Evolutionary conservation across 2,113 vertebrate species (phyloP).

Genomic region (Amazona guildingii): DNA sequence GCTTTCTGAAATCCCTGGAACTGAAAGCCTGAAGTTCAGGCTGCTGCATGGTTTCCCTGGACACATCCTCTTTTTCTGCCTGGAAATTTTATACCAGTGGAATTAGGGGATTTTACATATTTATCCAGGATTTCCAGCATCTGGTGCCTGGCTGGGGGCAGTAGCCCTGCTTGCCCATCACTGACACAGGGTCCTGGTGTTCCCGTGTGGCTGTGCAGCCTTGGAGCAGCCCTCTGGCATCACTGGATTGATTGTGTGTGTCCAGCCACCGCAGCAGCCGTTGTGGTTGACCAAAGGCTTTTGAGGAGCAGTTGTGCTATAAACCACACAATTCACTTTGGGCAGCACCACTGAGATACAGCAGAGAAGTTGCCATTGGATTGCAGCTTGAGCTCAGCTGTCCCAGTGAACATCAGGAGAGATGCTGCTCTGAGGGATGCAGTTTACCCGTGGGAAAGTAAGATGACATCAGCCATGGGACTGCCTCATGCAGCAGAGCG

Average conservation of each 20-base stretch:
- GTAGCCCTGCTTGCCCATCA: not conserved
- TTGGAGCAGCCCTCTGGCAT: accelerated
- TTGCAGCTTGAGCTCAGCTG: not conserved
- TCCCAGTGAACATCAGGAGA: not conserved
- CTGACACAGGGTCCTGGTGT: accelerated
- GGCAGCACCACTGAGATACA: not conserved
- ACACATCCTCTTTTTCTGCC: not conserved
- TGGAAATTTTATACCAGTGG: constrained; percentile 41
- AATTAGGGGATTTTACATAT: constrained; percentile 24
- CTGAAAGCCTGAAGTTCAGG: not conserved
- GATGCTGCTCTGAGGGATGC: not conserved
- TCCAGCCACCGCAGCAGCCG: accelerated
- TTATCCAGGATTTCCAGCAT: constrained; percentile 40
- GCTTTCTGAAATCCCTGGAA: constrained; percentile 53
- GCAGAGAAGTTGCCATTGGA: accelerated
- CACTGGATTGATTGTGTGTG: accelerated
- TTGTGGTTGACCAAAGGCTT: not conserved
- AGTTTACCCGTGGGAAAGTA: not conserved
- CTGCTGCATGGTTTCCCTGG: not conserved
- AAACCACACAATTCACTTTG: not conserved
- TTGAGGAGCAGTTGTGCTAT: not conserved
- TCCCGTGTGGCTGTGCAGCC: accelerated
- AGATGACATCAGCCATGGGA: accelerated
- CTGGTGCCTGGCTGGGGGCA: constrained; percentile 7
- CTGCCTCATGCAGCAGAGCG: accelerated